These are phyloP conservation scores for Chaenodraco wilsoni DNA, from an alignment of 2,797 vertebrate genomes.

Conservation along the genomic window DNA sequence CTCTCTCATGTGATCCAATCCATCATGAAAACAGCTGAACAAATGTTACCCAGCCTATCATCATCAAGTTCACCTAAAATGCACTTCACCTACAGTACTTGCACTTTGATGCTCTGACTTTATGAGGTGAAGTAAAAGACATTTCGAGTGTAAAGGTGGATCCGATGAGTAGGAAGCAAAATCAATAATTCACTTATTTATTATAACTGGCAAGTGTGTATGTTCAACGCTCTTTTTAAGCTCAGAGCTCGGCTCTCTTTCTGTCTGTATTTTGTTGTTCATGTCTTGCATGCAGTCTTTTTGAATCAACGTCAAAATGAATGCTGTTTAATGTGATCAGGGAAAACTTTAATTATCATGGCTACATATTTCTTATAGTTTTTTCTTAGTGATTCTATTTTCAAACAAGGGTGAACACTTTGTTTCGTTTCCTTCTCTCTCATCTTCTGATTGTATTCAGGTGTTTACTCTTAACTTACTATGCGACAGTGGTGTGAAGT, in stretches of 20 bases:
- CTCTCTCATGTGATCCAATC: conserved; percentile 24
- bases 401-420: conserved; percentile 3
- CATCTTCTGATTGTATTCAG: conserved; percentile 2
- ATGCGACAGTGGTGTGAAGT: conserved; percentile 26
- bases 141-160: background rate
- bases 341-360: conserved; percentile 19
- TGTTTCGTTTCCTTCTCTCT: conserved; percentile 15
- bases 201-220: background rate
- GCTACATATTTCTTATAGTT: background rate
- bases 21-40: conserved; percentile 37
- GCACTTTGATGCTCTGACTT: conserved; percentile 25
- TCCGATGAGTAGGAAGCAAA: conserved; percentile 23
- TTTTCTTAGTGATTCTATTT: conserved; percentile 25
- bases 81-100: conserved; percentile 10
- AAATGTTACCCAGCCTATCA: conserved; percentile 27
- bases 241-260: conserved; percentile 1
- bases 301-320: conserved; percentile 1
- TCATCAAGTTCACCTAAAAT: conserved; percentile 29
- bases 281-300: background rate
- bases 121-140: conserved; percentile 19
- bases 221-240: conserved; percentile 3
- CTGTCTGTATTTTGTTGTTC: background rate
- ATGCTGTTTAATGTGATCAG: conserved; percentile 7
- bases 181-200: conserved; percentile 20
- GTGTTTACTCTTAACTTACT: background rate